Conservation (phyloP, 30 jellyfish, hydroid and myxozoan species). For the Turritopsis rubra region DNA sequence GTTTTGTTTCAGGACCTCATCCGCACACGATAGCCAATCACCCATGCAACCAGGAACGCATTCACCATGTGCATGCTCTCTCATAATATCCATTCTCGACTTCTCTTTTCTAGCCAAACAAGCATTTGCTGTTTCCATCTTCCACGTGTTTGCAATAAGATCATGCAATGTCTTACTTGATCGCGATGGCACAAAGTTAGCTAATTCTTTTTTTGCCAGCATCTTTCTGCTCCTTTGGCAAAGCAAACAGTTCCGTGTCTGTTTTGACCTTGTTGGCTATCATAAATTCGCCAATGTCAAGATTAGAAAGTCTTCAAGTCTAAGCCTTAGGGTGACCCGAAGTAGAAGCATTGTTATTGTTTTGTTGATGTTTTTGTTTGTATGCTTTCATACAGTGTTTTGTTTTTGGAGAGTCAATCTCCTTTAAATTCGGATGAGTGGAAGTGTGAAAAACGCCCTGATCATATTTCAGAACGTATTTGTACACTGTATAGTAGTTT, state of each 20-base stretch:
- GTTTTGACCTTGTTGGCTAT: slow-evolving; percentile 9
- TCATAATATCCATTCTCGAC: slow-evolving; percentile 2
- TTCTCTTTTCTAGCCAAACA: background rate
- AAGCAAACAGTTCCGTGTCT: slow-evolving; percentile 24
- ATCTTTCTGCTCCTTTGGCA: slow-evolving; percentile 29
- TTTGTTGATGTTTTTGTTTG: background rate
- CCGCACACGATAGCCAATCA: slow-evolving; percentile 43
- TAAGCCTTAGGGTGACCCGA: background rate
- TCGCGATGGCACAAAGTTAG: slow-evolving; percentile 14
- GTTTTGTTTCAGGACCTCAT: slow-evolving; percentile 30
- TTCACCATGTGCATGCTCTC: background rate
- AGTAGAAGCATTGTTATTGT: slow-evolving; percentile 1
- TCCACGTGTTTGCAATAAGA: slow-evolving; percentile 33
- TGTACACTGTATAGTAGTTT: slow-evolving; percentile 33
- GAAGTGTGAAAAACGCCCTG: slow-evolving; percentile 10
- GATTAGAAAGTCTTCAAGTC: slow-evolving; percentile 10
- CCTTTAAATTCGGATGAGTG: slow-evolving; percentile 36
- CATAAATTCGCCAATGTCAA: slow-evolving; percentile 5
- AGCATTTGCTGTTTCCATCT: slow-evolving; percentile 14
- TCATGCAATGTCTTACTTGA: background rate
- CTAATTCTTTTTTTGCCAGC: slow-evolving; percentile 31
- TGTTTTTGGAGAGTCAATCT: slow-evolving; percentile 32
- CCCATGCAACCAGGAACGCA: slow-evolving; percentile 30
- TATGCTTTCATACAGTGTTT: slow-evolving; percentile 27
- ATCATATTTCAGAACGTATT: slow-evolving; percentile 25